These are phyloP conservation scores for Siphamia tubifer DNA, from an alignment of 2,113 vertebrate species.

Conservation along the genomic window DNA sequence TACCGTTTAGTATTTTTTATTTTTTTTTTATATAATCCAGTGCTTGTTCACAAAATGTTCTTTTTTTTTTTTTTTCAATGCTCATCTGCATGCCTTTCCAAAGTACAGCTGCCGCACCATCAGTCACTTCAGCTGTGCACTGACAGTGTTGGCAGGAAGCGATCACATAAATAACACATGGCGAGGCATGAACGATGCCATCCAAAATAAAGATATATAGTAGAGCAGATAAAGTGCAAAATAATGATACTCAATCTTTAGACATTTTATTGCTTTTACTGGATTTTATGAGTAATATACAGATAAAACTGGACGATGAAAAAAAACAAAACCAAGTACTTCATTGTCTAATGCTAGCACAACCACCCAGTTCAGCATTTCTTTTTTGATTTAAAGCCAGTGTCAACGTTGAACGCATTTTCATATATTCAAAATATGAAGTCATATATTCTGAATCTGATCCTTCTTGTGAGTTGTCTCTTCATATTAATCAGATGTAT, in stretches of 20 bases:
- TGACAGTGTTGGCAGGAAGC: constrained; percentile 15
- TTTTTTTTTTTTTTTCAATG: neutral
- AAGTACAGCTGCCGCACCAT: constrained; percentile 11
- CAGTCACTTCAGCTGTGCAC: neutral
- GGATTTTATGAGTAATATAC: constrained; percentile 1
- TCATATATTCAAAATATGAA: constrained; percentile 23
- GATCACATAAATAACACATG: constrained; percentile 36
- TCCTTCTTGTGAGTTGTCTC: neutral
- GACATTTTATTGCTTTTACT: constrained; percentile 1
- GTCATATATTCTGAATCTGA: constrained; percentile 10
- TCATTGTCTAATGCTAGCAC: constrained; percentile 32
- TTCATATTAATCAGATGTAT: neutral
- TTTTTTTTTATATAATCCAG: constrained; percentile 14
- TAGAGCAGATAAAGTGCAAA: neutral
- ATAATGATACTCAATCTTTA: constrained; percentile 15
- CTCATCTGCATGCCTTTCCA: constrained; percentile 11
- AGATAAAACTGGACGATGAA: constrained; percentile 5
- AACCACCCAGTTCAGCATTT: constrained; percentile 10
- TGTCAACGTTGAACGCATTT: constrained; percentile 13
- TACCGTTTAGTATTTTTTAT: constrained; percentile 21
- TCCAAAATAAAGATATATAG: constrained; percentile 13
- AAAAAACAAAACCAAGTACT: neutral
- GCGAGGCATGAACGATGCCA: constrained; percentile 15
- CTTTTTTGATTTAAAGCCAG: constrained; percentile 37
- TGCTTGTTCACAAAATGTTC: neutral